phyloP scores from a whole-genome alignment of 2,113 vertebrate species.

The human (Homo sapiens) region GRCh38 chr4:68090001-68090500 shows the following conservation, averaged over 20 bases:
- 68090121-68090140: background rate
- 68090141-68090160: background rate
- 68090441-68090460: background rate
- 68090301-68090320: background rate
- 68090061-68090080: constrained; percentile 20
- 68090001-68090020: background rate
- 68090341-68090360: constrained; percentile 23
- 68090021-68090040: background rate
- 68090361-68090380: background rate
- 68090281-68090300: background rate
- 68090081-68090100: background rate
- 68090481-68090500: constrained; percentile 17
- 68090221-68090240: background rate
- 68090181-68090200: background rate
- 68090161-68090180: background rate
- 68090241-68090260: background rate
- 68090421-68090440: background rate
- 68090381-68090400: background rate
- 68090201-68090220: background rate
- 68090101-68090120: background rate
- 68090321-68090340: background rate
- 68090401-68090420: background rate
- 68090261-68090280: background rate
- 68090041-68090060: background rate
- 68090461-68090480: background rate